Evolutionary conservation across 2,888 invertebrate species (phyloP).

Genomic region (Seladonia tumulorum): DNA sequence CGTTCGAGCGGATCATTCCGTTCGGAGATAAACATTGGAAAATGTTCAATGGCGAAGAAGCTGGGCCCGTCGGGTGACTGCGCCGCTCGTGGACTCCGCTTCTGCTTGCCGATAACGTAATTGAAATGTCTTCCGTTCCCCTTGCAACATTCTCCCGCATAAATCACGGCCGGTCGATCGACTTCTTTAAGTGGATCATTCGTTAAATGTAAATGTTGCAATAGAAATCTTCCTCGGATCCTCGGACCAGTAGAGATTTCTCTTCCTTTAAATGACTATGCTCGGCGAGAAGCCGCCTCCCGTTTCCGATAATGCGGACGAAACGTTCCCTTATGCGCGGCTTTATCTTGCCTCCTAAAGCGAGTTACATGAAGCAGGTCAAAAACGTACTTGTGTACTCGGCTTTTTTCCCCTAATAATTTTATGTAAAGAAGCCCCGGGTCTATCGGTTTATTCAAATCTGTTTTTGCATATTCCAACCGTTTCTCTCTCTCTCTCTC

Average conservation of each 20-base stretch:
- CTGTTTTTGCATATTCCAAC: background rate
- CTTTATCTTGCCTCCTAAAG: slow-evolving; percentile 38
- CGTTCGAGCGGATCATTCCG: slow-evolving; percentile 10
- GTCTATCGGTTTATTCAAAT: background rate
- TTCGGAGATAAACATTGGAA: slow-evolving; percentile 21
- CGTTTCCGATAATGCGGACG: slow-evolving; percentile 35
- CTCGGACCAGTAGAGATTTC: slow-evolving; percentile 2
- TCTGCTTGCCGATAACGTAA: slow-evolving; percentile 46
- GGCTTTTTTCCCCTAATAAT: background rate
- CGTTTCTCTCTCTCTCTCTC: background rate
- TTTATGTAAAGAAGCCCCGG: background rate
- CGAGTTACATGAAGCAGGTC: slow-evolving; percentile 29
- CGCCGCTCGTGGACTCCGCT: background rate
- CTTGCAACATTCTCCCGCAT: slow-evolving; percentile 35
- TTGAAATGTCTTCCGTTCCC: slow-evolving; percentile 55
- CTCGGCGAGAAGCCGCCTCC: background rate
- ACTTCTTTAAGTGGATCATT: slow-evolving; percentile 52
- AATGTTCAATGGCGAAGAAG: background rate
- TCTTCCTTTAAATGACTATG: slow-evolving; percentile 21
- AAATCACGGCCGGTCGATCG: slow-evolving; percentile 41
- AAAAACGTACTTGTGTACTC: slow-evolving; percentile 1
- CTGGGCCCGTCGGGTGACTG: slow-evolving; percentile 14
- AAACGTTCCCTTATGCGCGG: slow-evolving; percentile 13
- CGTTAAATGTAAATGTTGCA: slow-evolving; percentile 52
- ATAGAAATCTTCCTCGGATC: slow-evolving; percentile 36